Percentiles rank a stretch among this genome's conserved stretches.
Evolutionary conservation across 2,113 vertebrate species (phyloP).

Genomic region (Eclectus roratus): DNA sequence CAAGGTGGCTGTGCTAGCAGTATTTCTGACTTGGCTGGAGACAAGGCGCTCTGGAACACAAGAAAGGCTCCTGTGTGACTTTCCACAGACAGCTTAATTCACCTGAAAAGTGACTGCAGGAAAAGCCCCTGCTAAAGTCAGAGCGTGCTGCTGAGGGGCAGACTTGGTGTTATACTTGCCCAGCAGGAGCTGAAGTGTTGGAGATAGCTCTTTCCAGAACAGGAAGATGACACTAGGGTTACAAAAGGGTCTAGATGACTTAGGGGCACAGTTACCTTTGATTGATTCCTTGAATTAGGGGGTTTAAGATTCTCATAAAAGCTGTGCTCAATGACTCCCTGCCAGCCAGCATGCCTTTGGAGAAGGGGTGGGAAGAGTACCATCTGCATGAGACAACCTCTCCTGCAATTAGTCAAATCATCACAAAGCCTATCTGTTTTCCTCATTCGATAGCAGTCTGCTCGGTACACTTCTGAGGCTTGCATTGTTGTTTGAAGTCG

Average conservation of each 20-base stretch:
- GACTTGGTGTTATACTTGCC: not conserved
- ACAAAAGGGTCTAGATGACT: not conserved
- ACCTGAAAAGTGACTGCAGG: not conserved
- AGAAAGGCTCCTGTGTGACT: not conserved
- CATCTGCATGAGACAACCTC: not conserved
- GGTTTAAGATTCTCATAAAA: not conserved
- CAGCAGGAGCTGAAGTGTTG: not conserved
- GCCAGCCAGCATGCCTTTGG: not conserved
- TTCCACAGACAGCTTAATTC: constrained; percentile 1
- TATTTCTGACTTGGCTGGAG: constrained; percentile 45
- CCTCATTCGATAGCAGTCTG: not conserved
- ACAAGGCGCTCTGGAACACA: not conserved
- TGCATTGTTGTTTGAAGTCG: not conserved
- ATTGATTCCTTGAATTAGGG: not conserved
- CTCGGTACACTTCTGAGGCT: not conserved
- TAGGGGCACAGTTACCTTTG: not conserved
- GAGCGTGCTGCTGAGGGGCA: not conserved
- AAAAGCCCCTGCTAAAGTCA: not conserved
- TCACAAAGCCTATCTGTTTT: constrained; percentile 29
- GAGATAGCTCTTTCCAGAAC: not conserved
- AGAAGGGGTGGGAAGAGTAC: not conserved
- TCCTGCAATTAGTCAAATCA: constrained; percentile 33
- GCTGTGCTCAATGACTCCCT: not conserved
- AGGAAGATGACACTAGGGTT: not conserved
- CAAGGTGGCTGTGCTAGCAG: constrained; percentile 61